Evolutionary conservation across 2,797 vertebrate genomes (phyloP).

Genomic region (Chiroxiphia lanceolata): DNA sequence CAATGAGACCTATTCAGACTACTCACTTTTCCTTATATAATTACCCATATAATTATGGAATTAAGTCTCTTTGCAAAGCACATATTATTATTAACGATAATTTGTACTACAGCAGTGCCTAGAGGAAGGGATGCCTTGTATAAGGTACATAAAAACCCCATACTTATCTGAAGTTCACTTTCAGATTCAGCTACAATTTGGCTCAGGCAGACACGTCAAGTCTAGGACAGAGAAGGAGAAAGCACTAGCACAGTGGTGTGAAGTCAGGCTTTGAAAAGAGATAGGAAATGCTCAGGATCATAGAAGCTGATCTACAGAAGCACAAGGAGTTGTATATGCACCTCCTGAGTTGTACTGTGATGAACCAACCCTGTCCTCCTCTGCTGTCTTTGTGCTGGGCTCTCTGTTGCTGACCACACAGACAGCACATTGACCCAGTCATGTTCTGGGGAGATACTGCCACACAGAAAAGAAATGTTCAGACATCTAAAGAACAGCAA

Average conservation of each 20-base stretch:
- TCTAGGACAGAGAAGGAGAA: background rate
- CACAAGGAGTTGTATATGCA: background rate
- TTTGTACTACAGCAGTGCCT: constrained; percentile 60
- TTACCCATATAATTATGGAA: constrained; percentile 60
- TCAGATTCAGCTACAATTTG: background rate
- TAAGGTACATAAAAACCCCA: background rate
- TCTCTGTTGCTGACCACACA: background rate
- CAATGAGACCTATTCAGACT: constrained; percentile 6
- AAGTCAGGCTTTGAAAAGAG: background rate
- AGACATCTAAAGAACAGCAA: background rate
- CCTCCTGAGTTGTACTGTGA: background rate
- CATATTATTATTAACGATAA: constrained; percentile 47
- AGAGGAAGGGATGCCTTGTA: constrained; percentile 22
- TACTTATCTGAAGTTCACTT: background rate
- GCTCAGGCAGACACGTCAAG: background rate
- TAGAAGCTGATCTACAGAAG: background rate
- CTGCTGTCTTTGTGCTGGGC: background rate
- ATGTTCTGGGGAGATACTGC: background rate
- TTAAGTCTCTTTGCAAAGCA: constrained; percentile 36
- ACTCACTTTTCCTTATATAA: constrained; percentile 27
- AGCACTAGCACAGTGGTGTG: background rate
- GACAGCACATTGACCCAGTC: background rate
- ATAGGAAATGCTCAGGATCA: background rate
- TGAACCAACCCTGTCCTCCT: background rate
- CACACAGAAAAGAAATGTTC: background rate